Base-by-base conservation (phyloP, 2,888 invertebrate genomes). In the Cataglyphis livida region DNA sequence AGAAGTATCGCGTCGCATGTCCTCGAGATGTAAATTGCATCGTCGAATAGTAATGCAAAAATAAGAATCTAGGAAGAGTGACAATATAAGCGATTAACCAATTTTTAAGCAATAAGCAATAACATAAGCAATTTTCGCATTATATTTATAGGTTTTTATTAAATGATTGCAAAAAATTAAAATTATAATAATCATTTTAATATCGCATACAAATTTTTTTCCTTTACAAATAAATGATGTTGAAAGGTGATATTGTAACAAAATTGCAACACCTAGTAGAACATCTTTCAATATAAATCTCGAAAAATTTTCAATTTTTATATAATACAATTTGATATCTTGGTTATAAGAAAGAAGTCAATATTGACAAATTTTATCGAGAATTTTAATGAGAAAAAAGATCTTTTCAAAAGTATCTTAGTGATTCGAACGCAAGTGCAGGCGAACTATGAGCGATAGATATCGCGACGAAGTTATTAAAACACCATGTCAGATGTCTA, bases 401-500 rank as follows among this genome's bases (percentile, higher is more conserved):
- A 44, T 44, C 15, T 44, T 44, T 62, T 7, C 28, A 28, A 44
- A 32, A 5, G 21, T 1, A 44, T n/a, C 6, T 18, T 7, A 48
- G 64, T 35, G 10, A 21, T 10, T 48, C 21, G 25, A 38, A 59
- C 25, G 64, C 10, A 25, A 48, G 7, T 10, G 61, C 5, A 32
- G 32, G 6, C 21, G 35, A 75, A 75, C 35, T 48, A 0, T 44
- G 21, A 32, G 44, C 64, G 5, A n/a, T 21, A 10, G 44, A 41
- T 44, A n/a, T 64, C 74, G n/a, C 51, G 3, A 61, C 25, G 10
- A 51, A 54, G 51, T 48, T 64, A 35, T 21, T 21, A n/a, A 64
- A 64, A 75, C 35, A 35, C 35, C 35, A 64, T 15, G 65, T 65
- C 48, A 75, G 35, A 64, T 64, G 48, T 75, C 48, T 35, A 65